Base-by-base conservation (phyloP, 1,140 invertebrate genomes). In the Cydia splendana region DNA sequence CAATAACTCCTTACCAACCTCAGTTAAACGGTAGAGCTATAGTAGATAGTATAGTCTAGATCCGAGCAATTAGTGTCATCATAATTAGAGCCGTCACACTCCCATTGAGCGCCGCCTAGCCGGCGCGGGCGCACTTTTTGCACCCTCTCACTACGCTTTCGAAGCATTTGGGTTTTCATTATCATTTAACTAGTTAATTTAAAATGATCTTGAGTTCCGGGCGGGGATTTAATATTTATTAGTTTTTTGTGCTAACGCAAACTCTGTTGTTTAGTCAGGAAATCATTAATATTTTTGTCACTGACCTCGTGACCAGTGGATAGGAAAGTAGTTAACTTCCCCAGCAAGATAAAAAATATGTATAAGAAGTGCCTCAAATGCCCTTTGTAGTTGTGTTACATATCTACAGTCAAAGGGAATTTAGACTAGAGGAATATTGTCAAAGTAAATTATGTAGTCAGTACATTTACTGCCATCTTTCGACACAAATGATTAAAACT, bases 151-250 rank as follows among this genome's bases (percentile, higher is more conserved):
- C 67, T 71, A 71, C 67, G 67, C 67, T 71, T 71, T 71, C 67
- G 34, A 42, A 42, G 67, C 67, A 71, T 71, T 71, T 71, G 67
- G 67, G 67, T 71, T 71, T 71, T 71, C 45, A 71, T 71, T 71
- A 71, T 24, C 57, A 62, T 62, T 62, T 62, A 62, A 62, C 18
- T 62, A 6, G 57, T 24, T 18, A n/a, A 53, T 18, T 62, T 62
- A 62, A 24, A 62, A 10, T 62, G 5, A 12, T 18, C n/a, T 62
- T 24, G 9, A 24, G 20, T 62, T 62, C 57, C 57, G 57, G 1
- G 57, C 20, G 20, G 57, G n/a, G 20, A 24, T 62, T 62, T 53
- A 6, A 53, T n/a, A n/a, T n/a, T 12, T 62, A 24, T 62, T 62
- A 24, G 7, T 62, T 20, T 62, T 62, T 62, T 62, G 10, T 62